phyloP scores from a whole-genome alignment of 1,140 invertebrate species.

The Eupristina koningsbergeri region DNA sequence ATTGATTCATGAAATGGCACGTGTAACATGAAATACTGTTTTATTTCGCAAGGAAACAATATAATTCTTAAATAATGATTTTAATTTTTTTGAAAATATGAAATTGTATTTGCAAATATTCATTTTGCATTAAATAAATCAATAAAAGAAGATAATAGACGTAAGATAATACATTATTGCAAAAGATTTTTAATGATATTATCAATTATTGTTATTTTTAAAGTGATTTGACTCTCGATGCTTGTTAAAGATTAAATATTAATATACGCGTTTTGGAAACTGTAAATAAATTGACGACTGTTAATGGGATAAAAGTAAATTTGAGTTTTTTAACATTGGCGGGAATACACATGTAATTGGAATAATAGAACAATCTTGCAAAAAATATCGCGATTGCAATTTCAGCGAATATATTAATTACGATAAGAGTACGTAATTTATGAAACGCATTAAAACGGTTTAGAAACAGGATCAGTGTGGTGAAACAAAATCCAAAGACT shows the following conservation, averaged over 20 bases:
- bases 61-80: neutral
- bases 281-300: neutral
- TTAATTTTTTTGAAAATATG: neutral
- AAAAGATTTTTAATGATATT: neutral
- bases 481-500: neutral
- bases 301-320: no score
- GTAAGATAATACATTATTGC: neutral
- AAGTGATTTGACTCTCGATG: neutral
- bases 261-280: neutral
- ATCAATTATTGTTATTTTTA: neutral
- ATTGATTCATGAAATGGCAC: neutral
- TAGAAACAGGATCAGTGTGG: slow-evolving; percentile 21
- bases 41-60: neutral
- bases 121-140: neutral
- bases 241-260: neutral
- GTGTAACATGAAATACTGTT: neutral
- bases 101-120: neutral
- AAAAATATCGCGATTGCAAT: neutral
- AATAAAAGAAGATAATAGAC: neutral
- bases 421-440: neutral
- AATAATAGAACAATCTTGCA: neutral
- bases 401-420: slow-evolving; percentile 1
- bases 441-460: neutral
- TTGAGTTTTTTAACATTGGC: no score
- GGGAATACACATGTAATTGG: no score